These are phyloP conservation scores for Syrrhaptes paradoxus DNA, from an alignment of 2,113 vertebrate genomes.

Conservation along the genomic window DNA sequence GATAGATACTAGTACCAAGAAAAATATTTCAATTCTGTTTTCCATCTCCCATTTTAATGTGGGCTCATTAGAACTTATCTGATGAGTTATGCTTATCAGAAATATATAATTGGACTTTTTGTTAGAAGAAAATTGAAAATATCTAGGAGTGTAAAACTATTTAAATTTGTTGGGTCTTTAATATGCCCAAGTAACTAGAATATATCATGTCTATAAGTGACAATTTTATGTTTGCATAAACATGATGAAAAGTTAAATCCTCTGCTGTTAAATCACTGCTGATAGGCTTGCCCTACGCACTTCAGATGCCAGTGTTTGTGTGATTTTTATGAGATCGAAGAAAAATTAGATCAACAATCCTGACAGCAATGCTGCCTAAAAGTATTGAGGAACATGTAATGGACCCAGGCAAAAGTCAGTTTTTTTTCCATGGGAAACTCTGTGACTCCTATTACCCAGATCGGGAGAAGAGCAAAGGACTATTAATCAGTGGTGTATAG, in stretches of 20 bases:
- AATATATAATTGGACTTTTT: constrained; percentile 29
- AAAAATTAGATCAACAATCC: background rate
- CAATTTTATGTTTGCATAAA: constrained; percentile 18
- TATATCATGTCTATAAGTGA: background rate
- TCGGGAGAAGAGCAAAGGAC: background rate
- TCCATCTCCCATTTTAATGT: background rate
- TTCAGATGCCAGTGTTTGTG: background rate
- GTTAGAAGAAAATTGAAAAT: background rate
- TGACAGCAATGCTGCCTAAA: background rate
- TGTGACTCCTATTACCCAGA: fast-evolving
- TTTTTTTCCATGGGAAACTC: background rate
- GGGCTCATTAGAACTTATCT: constrained; percentile 50
- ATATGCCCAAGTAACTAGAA: background rate
- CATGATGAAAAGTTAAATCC: background rate
- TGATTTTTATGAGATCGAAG: background rate
- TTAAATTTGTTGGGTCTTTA: background rate
- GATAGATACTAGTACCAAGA: background rate
- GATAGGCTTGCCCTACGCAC: background rate
- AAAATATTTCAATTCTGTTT: background rate
- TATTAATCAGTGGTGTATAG: background rate
- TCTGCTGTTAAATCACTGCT: background rate
- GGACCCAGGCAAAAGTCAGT: background rate
- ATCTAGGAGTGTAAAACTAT: background rate
- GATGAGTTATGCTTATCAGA: constrained; percentile 34
- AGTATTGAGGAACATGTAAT: background rate